phyloP scores from a whole-genome alignment of 2,797 vertebrate genomes.

The Dendrocincla tyrannina region DNA sequence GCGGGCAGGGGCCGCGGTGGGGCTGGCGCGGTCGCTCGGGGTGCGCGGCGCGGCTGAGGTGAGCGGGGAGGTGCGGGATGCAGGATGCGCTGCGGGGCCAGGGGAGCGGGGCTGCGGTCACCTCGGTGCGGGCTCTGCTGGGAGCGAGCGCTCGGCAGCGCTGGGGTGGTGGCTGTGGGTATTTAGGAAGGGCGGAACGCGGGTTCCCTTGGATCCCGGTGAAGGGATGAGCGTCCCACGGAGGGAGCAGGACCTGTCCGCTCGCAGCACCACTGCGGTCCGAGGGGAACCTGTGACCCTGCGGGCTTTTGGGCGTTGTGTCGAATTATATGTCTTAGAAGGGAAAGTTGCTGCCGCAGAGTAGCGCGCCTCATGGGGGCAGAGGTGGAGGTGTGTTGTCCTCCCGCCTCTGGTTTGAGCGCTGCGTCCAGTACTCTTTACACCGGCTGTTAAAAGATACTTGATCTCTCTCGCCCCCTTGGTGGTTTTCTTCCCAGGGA shows the following conservation, averaged over 20 bases:
- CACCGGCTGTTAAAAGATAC: rapidly evolving
- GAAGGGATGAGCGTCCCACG: not conserved
- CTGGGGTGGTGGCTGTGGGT: rapidly evolving
- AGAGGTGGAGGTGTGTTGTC: not conserved
- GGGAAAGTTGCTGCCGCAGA: not conserved
- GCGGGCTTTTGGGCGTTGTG: rapidly evolving
- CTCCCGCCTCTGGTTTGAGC: not conserved
- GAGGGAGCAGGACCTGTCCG: not conserved
- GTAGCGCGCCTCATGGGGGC: rapidly evolving
- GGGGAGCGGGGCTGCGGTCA: too few relatives aligned
- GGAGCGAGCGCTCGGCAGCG: not conserved
- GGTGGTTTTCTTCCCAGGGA: not conserved
- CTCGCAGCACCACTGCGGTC: not conserved
- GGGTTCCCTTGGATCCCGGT: not conserved
- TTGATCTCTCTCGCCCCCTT: rapidly evolving
- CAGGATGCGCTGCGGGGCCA: too few relatives aligned
- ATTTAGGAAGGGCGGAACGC: rapidly evolving
- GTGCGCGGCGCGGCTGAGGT: not conserved
- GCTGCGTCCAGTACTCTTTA: rapidly evolving
- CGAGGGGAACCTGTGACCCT: rapidly evolving
- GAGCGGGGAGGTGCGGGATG: not conserved
- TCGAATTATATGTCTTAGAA: rapidly evolving
- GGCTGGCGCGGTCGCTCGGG: not conserved
- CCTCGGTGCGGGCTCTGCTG: not conserved
- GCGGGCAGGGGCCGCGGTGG: not conserved